A percentile compares a stretch with the other conserved stretches of the same genome.
phyloP scores from a whole-genome alignment of 2,797 vertebrate genomes.

The Poecilia gillii region DNA sequence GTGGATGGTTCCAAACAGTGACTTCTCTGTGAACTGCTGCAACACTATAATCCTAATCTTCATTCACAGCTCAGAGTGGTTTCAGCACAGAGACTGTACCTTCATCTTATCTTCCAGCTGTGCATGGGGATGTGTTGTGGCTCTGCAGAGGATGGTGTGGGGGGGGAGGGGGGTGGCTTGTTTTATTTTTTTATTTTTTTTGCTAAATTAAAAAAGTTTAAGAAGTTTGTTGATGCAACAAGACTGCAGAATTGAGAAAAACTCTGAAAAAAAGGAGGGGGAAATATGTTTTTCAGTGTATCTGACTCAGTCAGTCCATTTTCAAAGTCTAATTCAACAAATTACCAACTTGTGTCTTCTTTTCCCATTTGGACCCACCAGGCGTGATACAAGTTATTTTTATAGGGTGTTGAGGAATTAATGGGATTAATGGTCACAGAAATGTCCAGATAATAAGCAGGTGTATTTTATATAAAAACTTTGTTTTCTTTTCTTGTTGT shows the following conservation, averaged over 20 bases:
- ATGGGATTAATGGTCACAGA: not conserved
- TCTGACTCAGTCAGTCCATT: not conserved
- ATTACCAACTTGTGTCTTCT: not conserved
- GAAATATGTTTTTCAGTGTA: not conserved
- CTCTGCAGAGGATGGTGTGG: not conserved
- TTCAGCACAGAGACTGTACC: constrained; percentile 53
- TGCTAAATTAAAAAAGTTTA: not conserved
- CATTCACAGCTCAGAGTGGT: constrained; percentile 33
- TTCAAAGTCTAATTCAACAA: not conserved
- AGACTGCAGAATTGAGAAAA: not conserved
- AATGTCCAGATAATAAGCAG: not conserved
- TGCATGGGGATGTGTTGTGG: constrained; percentile 8
- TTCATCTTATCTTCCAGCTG: constrained; percentile 74
- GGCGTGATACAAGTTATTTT: not conserved
- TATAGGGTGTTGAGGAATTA: not conserved
- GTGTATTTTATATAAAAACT: not conserved
- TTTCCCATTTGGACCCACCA: not conserved
- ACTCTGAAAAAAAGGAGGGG: not conserved
- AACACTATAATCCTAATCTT: constrained; percentile 50
- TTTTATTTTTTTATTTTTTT: not conserved
- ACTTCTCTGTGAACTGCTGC: constrained; percentile 29
- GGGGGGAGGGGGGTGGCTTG: not conserved
- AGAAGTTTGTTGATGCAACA: not conserved
- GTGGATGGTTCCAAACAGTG: constrained; percentile 23
- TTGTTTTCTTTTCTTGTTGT: not conserved